Percentiles rank a stretch among this genome's conserved stretches.
Conservation (phyloP, 2,888 invertebrate species). For the Drosophila pegasa region DNA sequence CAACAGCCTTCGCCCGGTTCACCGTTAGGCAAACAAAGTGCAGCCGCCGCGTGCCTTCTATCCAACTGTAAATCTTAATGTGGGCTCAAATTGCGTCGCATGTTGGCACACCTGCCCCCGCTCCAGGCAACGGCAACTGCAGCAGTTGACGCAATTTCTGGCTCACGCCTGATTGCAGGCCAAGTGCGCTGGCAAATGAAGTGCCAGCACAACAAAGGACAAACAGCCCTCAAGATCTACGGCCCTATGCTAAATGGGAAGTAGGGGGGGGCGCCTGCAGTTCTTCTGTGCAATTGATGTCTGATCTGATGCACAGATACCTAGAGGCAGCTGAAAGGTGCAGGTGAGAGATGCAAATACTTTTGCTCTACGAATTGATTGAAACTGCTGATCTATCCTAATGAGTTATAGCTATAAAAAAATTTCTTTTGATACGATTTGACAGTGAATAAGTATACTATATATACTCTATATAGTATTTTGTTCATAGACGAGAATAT, state of each 20-base stretch:
- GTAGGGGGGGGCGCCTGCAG: background rate
- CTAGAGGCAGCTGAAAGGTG: constrained; percentile 15
- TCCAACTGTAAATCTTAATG: constrained; percentile 61
- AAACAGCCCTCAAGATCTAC: constrained; percentile 14
- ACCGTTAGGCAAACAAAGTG: constrained; percentile 54
- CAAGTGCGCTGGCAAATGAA: constrained; percentile 57
- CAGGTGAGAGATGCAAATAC: constrained; percentile 28
- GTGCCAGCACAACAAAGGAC: constrained; percentile 45
- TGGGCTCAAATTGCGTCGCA: constrained; percentile 60
- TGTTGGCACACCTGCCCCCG: constrained; percentile 50
- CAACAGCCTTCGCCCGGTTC: constrained; percentile 41
- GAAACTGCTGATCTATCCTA: background rate
- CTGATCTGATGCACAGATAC: constrained; percentile 25
- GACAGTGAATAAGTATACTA: no score
- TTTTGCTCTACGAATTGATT: background rate
- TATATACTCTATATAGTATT: no score
- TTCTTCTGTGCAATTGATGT: constrained; percentile 23
- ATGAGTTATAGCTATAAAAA: no score
- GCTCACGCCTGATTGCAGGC: constrained; percentile 49
- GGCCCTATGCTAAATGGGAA: constrained; percentile 44
- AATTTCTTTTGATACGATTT: no score
- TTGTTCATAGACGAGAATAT: no score
- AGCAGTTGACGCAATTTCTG: constrained; percentile 8
- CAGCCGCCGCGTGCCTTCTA: constrained; percentile 44
- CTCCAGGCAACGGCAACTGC: background rate